Base-by-base conservation (phyloP, 2,888 invertebrate genomes). In the Megastigmus dorsalis region DNA sequence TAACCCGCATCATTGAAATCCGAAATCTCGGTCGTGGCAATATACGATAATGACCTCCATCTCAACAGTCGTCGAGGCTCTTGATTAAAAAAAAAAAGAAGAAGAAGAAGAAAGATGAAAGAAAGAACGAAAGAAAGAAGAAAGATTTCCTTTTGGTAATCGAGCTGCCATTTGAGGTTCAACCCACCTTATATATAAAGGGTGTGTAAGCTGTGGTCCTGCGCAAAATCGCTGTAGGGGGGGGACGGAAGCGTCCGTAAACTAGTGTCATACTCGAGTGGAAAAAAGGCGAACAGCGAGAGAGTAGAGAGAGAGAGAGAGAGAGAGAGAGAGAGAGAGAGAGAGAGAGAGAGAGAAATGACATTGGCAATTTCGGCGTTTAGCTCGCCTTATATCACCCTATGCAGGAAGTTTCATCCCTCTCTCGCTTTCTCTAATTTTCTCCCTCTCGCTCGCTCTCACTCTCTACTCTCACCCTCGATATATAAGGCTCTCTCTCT, bases 1-100 rank as follows among this genome's bases (percentile, higher is more conserved):
- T 13, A 33, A 38, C 36, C 4, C 23, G 9, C 23, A 20, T 60
- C 15, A 50, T 59, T 50, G 50, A 43, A 13, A 50, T 33, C 28
- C 45, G 41, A 41, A 71, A 52, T 50, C 57, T 38, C 65, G 4
- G 50, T 28, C 50, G 7, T 1, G n/a, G 38, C 45, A 52, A 59
- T 65, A 59, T 65, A 55, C 62, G 48, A 68, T 62, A 67, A 74
- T 67, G 55, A 74, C 62, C 45, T 48, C 62, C 26, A 62, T 62
- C 55, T 26, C 18, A 3, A 10, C 45, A 10, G 26, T 30, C n/a
- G 5, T 23, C 20, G 13, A 23, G 30, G 13, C n/a, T 15, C 41
- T 72, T 72, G 72, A 72, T 72, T 72, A 72, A 73, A 73, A 73
- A 72, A 54, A 57, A 52, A 28, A 38, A 41, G n/a, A 26, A 13